Evolutionary conservation across 2,113 vertebrate species (phyloP).

Genomic region (Catharus bicknelli): DNA sequence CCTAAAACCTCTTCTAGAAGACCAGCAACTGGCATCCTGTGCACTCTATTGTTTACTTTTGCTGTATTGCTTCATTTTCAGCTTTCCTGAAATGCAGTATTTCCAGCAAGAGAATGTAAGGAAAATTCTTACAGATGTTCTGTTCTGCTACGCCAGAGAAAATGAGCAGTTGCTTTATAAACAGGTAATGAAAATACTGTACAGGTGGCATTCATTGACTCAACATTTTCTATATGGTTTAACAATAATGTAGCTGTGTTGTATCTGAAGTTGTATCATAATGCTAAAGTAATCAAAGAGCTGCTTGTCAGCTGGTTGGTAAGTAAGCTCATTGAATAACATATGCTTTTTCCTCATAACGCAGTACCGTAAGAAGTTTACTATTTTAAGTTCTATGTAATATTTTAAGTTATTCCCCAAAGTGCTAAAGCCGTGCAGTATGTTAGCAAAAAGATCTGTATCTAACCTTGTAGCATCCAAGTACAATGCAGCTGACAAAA

Average conservation of each 20-base stretch:
- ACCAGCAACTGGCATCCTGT: slow-evolving; percentile 10
- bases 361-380: slow-evolving; percentile 1
- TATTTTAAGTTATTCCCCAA: not conserved
- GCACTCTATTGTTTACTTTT: not conserved
- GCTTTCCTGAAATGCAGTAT: slow-evolving; percentile 98
- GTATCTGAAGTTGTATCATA: slow-evolving; percentile 62
- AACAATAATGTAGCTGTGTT: slow-evolving; percentile 67
- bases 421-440: not conserved
- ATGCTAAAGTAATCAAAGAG: slow-evolving; percentile 65
- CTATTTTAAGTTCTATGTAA: not conserved
- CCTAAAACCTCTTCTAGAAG: not conserved
- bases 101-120: slow-evolving; percentile 95
- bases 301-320: slow-evolving; percentile 59
- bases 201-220: slow-evolving; percentile 73
- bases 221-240: slow-evolving; percentile 64
- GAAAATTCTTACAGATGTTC: slow-evolving; percentile 96
- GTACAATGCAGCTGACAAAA: not conserved
- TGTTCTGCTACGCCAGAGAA: slow-evolving; percentile 97
- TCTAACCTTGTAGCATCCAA: not conserved
- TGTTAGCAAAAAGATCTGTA: not conserved
- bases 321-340: slow-evolving; percentile 57
- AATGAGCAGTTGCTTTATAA: slow-evolving; percentile 98
- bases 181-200: slow-evolving; percentile 87
- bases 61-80: slow-evolving; percentile 66
- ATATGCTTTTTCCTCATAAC: slow-evolving; percentile 60